Evolutionary conservation across 2,888 invertebrate genomes (phyloP).

Genomic region (Erannis defoliaria): DNA sequence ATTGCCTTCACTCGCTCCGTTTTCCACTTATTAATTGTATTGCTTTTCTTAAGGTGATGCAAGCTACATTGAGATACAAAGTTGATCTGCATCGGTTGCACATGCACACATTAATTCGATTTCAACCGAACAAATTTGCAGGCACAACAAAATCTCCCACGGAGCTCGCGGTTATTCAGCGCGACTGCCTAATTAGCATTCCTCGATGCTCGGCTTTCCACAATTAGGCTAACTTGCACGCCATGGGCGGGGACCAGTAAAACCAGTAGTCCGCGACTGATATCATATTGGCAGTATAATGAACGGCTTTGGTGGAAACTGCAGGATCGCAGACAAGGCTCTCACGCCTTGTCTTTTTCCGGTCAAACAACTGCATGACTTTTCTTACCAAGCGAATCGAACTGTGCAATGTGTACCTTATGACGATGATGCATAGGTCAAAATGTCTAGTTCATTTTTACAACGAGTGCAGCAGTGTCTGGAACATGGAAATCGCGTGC

Average conservation of each 20-base stretch:
- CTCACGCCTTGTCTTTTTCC: slow-evolving; percentile 61
- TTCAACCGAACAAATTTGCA: slow-evolving; percentile 47
- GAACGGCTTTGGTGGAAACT: slow-evolving; percentile 53
- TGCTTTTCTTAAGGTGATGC: too few relatives aligned
- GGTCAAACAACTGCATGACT: slow-evolving; percentile 12
- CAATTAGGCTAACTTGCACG: slow-evolving; percentile 79
- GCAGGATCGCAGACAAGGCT: slow-evolving; percentile 46
- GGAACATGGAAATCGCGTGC: slow-evolving; percentile 56
- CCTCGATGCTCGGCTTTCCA: slow-evolving; percentile 73
- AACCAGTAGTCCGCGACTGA: slow-evolving; percentile 76
- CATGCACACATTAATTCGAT: slow-evolving; percentile 35
- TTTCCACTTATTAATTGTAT: too few relatives aligned
- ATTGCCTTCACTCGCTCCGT: too few relatives aligned
- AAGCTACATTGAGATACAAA: background rate
- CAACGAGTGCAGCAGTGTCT: background rate
- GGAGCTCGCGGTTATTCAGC: slow-evolving; percentile 44
- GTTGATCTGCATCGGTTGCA: slow-evolving; percentile 9
- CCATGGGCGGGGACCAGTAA: slow-evolving; percentile 66
- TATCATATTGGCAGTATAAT: slow-evolving; percentile 75
- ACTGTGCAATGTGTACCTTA: slow-evolving; percentile 11
- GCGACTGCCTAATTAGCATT: slow-evolving; percentile 72
- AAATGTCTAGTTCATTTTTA: background rate
- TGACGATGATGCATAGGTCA: background rate
- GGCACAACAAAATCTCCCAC: slow-evolving; percentile 42
- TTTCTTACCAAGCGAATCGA: background rate